Evolutionary conservation across 1,140 invertebrate genomes (phyloP), one percentile per base, ranked within the genome.

Genomic region (Asobara japonica): DNA sequence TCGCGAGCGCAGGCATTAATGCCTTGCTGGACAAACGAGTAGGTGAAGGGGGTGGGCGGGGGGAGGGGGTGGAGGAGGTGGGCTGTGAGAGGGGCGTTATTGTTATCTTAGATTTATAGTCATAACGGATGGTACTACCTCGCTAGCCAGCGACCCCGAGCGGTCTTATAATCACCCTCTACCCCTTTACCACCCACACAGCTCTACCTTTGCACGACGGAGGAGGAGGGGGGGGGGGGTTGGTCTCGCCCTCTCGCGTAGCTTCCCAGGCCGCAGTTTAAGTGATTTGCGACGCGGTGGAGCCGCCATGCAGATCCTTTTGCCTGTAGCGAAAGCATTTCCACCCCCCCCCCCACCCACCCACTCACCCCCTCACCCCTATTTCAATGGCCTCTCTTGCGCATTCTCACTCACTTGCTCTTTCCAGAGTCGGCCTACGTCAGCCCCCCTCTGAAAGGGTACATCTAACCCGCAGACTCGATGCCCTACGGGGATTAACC

Each of bases 41-140:
- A 68, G 66, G 72, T 72, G 76, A 76, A 74, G 69, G 48, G 71
- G 73, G 36, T 41, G 70, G 74, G 69, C 71, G 72, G 16, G 38
- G 67, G 69, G 72, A 51, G 56, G 41, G 41, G 33, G 33, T 8
- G 16, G 60, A 27, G 27, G 30, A 31, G 41, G 8, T 41, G 67
- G 71, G 74, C 76, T 76, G 69, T 73, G 77, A 77, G 77, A 80
- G 79, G 82, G 81, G 82, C 84, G 84, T 86, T 87, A 87, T 86
- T 87, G 86, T 87, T 87, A 87, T 87, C 84, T 87, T 86, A 87
- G 85, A 87, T 87, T 87, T 87, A 86, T 87, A 87, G 84, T 86
- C 85, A 86, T 86, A 87, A 86, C 84, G 86, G 84, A 86, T 86
- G 84, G 85, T 85, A 83, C 78, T 83, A 84, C 81, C 84, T 83